phyloP scores from a whole-genome alignment of 2,797 vertebrate genomes.

The Molossus molossus region DNA sequence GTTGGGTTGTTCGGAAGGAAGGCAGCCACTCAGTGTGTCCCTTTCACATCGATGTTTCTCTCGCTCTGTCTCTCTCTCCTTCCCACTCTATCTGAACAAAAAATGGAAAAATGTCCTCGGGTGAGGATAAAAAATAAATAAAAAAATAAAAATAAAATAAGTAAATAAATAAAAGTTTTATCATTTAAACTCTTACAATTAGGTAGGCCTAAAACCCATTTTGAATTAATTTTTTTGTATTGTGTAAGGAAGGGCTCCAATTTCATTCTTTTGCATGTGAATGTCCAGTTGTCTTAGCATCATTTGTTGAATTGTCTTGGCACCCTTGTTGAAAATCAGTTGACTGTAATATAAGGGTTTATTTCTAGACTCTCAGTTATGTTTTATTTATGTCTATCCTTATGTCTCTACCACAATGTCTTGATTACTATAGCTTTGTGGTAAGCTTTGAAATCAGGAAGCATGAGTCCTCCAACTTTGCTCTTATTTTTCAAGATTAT shows the following conservation, averaged over 20 bases:
- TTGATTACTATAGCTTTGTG: background rate
- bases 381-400: background rate
- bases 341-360: background rate
- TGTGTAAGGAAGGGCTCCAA: background rate
- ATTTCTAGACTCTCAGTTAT: background rate
- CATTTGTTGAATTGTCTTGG: background rate
- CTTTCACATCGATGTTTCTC: too few species aligned
- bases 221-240: background rate
- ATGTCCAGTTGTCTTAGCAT: background rate
- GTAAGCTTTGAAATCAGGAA: background rate
- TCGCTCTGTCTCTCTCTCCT: too few species aligned
- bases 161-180: background rate
- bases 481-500: background rate
- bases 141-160: background rate
- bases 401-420: background rate
- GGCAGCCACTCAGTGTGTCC: too few species aligned
- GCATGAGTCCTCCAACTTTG: background rate
- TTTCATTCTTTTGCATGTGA: background rate
- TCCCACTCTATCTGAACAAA: too few species aligned
- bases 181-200: background rate
- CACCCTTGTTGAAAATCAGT: constrained; percentile 7
- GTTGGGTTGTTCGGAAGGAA: too few species aligned
- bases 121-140: background rate
- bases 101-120: background rate
- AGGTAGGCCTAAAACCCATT: background rate